Base-by-base conservation (phyloP, 2,888 invertebrate species). In the Elegia similella region DNA sequence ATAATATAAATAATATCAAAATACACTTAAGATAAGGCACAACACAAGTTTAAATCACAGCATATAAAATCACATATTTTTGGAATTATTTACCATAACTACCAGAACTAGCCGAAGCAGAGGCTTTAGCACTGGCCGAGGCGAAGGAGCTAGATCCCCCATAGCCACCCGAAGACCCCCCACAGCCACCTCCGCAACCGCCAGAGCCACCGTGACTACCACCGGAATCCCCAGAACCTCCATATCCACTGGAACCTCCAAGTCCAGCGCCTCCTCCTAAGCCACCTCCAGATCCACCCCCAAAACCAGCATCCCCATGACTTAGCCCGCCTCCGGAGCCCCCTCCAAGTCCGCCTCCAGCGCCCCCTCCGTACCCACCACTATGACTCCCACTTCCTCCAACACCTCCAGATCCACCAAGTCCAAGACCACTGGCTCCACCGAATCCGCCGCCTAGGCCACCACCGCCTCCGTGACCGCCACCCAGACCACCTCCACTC, bases 111-210 rank as follows among this genome's bases (percentile, higher is more conserved):
- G 84, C 77, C 2, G 76, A 73, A 0, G 82, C 82, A 8, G 82
- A 76, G 1, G 82, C 84, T 5, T 76, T 71, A 1, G 86, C 87
- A 42, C 73, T 83, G n/a, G 85, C 81, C 0, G 81, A 78, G 0
- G 80, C 76, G 42, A 68, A 78, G 0, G 77, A 76, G 2, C 66
- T 76, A 5, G 77, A 68, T 6, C 70, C 67, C 1, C 75, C 71
- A 32, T 75, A 68, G 0, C 75, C 72, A 57, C 84, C 82, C 6
- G 56, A 57, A 8, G 65, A 62, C 6, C 59, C 59, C 34, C 62
- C 59, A 17, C 59, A 65, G 2, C 66, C 67, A 16, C 61, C 61
- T 1, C 63, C 43, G 0, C 62, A 59, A 2, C 55, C 59, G 2
- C 56, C 60, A n/a, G 62, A 56, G 6, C 64, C 62, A 30, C 57